A percentile compares a stretch with the other conserved stretches of the same genome.
phyloP scores from a whole-genome alignment of 1,140 invertebrate species.

The Drosophila serrata region DNA sequence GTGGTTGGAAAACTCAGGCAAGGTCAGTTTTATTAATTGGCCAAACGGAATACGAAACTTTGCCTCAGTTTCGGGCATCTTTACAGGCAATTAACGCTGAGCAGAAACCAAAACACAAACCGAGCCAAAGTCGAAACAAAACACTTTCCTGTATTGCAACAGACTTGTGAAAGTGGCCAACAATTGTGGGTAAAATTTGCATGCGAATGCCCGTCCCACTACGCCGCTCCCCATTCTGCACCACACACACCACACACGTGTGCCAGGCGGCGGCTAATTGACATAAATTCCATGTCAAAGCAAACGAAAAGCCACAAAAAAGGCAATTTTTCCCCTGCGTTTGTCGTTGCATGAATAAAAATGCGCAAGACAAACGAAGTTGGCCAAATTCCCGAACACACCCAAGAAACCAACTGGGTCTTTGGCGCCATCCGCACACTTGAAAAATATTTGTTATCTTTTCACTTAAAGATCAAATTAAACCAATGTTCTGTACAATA shows the following conservation, averaged over 20 bases:
- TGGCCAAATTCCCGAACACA: conserved; percentile 68
- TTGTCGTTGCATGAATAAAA: conserved; percentile 61
- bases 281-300: conserved; percentile 79
- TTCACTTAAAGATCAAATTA: too few species aligned
- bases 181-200: conserved; percentile 72
- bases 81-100: conserved; percentile 78
- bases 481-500: neutral
- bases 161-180: conserved; percentile 72
- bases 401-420: conserved; percentile 34
- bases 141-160: conserved; percentile 81
- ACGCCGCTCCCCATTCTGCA: conserved; percentile 15
- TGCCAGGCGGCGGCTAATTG: conserved; percentile 63
- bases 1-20: conserved; percentile 67
- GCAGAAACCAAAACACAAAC: conserved; percentile 49
- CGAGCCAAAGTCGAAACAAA: conserved; percentile 34
- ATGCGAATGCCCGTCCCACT: conserved; percentile 50
- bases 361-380: conserved; percentile 57
- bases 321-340: conserved; percentile 39
- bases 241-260: conserved; percentile 57
- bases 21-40: conserved; percentile 82
- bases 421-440: conserved; percentile 38
- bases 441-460: neutral
- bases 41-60: conserved; percentile 45
- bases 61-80: conserved; percentile 67
- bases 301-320: conserved; percentile 53